phyloP scores from a whole-genome alignment of 2,888 invertebrate species.

The Drosophila nr. perissopoda region DNA sequence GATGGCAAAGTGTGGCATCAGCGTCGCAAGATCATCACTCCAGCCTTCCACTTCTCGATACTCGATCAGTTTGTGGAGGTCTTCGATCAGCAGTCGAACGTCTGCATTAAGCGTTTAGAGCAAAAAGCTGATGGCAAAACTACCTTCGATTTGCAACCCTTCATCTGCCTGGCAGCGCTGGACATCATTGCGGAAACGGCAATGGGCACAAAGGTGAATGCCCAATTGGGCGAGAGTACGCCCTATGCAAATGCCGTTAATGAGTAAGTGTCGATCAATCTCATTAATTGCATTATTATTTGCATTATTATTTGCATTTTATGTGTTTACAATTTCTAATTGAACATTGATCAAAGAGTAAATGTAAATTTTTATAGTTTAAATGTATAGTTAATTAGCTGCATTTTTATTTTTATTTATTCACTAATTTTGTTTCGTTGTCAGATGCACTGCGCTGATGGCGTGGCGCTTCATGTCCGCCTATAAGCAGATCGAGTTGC shows the following conservation, averaged over 20 bases:
- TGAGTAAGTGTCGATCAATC: conserved; percentile 85
- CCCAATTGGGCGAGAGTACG: conserved; percentile 87
- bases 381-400: background rate
- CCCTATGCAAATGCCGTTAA: conserved; percentile 90
- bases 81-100: conserved; percentile 88
- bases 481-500: conserved; percentile 60
- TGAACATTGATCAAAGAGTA: background rate
- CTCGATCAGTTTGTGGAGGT: conserved; percentile 90
- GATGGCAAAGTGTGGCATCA: conserved; percentile 87
- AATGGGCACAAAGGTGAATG: conserved; percentile 81
- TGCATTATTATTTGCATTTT: too few relatives aligned
- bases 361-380: background rate
- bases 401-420: background rate
- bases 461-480: conserved; percentile 73
- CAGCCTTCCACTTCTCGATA: conserved; percentile 92
- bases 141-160: conserved; percentile 87
- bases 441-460: conserved; percentile 71
- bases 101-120: conserved; percentile 87
- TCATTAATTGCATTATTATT: background rate
- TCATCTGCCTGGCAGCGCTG: conserved; percentile 87
- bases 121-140: conserved; percentile 82
- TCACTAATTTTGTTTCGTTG: background rate
- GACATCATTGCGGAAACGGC: conserved; percentile 86
- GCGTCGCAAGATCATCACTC: conserved; percentile 90
- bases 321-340: too few relatives aligned